Evolutionary conservation across 2,888 invertebrate species (phyloP).

Genomic region (Psylliodes chrysocephalus): DNA sequence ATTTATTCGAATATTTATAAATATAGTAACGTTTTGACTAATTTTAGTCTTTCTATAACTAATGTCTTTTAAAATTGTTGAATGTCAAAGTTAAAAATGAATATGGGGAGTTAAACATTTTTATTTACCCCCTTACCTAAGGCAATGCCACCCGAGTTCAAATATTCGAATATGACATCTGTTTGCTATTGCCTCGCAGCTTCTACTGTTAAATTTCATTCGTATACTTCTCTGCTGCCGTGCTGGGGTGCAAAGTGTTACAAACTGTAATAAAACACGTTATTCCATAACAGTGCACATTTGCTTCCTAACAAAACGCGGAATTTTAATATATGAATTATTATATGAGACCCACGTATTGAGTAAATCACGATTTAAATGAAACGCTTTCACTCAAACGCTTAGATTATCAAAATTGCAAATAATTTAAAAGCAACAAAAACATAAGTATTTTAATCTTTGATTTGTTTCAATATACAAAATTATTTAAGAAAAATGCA

Average conservation of each 20-base stretch:
- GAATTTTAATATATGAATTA: constrained; percentile 39
- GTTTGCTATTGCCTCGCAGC: constrained; percentile 51
- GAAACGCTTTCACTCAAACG: too few species aligned
- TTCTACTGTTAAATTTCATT: constrained; percentile 50
- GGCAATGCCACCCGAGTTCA: constrained; percentile 17
- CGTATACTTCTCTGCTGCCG: constrained; percentile 34
- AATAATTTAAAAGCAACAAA: too few species aligned
- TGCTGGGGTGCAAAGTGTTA: constrained; percentile 51
- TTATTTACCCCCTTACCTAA: background rate
- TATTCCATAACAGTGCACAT: constrained; percentile 50
- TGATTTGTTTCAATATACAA: too few species aligned
- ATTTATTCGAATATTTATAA: too few species aligned
- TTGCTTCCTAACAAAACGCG: constrained; percentile 46
- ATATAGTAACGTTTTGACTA: too few species aligned
- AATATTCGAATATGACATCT: constrained; percentile 50
- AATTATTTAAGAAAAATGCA: too few species aligned
- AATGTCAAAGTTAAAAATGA: too few species aligned
- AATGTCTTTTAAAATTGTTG: too few species aligned
- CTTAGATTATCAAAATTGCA: too few species aligned
- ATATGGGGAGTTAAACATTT: too few species aligned
- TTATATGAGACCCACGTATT: constrained; percentile 23
- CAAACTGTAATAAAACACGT: constrained; percentile 53
- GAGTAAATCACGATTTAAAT: constrained; percentile 9
- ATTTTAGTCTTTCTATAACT: too few species aligned
- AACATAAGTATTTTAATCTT: too few species aligned